Evolutionary conservation across 2,888 invertebrate species (phyloP), one percentile per base, ranked within the genome.

Genomic region (Plagodis pulveraria): DNA sequence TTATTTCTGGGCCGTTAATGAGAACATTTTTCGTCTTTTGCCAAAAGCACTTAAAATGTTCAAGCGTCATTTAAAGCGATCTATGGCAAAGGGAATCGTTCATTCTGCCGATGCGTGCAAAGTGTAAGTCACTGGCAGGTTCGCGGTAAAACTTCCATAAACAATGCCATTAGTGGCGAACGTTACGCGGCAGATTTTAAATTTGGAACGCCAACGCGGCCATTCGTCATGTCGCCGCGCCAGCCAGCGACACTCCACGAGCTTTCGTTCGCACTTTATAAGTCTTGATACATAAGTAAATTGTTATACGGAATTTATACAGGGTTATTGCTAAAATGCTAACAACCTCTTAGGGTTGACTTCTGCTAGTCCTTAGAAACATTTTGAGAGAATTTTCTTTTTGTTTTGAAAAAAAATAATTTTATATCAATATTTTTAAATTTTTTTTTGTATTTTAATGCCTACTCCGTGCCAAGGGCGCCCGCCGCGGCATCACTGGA

Each of bases 151-250:
- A 80, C 81, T 87, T 86, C 86, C 84, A 89, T 90, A 91, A 90
- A 91, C 91, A 91, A 91, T 89, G 89, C 91, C 89, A 91, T 91
- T 91, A 92, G 85, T 83, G 83, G 67, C 78, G 77, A 80, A 74
- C 90, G 84, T 91, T 92, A 92, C 91, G 89, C 86, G 85, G 91
- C 92, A 85, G 80, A 91, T 91, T 92, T 92, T 91, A 91, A 91
- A 92, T 91, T 91, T 88, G 87, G 90, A 91, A 87, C 89, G 86
- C 72, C 65, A 70, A 72, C 71, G 73, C 81, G 74, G 84, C 90
- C 89, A 91, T 92, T 90, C 90, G 91, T 91, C 91, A 91, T 91
- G 91, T 91, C 90, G 86, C 87, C 79, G 79, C 82, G 79, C 83
- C 81, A 86, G 79, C 83, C 80, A 86, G 81, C 87, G 89, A 90